These are phyloP conservation scores for Scaptomyza reducta DNA, from an alignment of 2,888 invertebrate genomes.

Conservation along the genomic window DNA sequence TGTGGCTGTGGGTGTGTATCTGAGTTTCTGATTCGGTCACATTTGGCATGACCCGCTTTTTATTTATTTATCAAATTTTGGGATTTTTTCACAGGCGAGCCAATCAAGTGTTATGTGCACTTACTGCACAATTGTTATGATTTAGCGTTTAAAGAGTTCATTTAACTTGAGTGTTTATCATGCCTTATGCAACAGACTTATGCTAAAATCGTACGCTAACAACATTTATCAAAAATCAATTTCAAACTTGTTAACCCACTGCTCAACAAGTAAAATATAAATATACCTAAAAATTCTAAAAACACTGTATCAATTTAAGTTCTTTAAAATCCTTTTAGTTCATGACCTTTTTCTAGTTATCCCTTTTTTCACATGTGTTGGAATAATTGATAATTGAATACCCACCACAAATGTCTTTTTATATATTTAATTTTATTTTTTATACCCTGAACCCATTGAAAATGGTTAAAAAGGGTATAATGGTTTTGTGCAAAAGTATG, in stretches of 20 bases:
- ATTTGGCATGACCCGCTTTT: slow-evolving; percentile 56
- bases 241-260: not conserved
- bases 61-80: slow-evolving; percentile 69
- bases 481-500: no score
- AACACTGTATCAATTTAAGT: not conserved
- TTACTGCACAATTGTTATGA: slow-evolving; percentile 36
- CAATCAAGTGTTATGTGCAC: slow-evolving; percentile 59
- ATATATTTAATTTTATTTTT: no score
- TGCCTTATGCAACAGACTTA: not conserved
- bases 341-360: not conserved
- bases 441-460: no score
- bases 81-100: slow-evolving; percentile 44
- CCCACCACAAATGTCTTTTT: no score
- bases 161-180: not conserved
- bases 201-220: not conserved
- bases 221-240: not conserved
- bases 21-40: slow-evolving; percentile 29
- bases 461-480: no score
- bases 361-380: not conserved
- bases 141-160: not conserved
- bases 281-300: no score
- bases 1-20: not conserved
- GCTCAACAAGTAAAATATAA: not conserved
- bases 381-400: not conserved
- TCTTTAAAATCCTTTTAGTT: not conserved